Percentiles rank a stretch among this genome's conserved stretches.
Conservation (phyloP, 2,113 vertebrate species). For the human region DNA sequence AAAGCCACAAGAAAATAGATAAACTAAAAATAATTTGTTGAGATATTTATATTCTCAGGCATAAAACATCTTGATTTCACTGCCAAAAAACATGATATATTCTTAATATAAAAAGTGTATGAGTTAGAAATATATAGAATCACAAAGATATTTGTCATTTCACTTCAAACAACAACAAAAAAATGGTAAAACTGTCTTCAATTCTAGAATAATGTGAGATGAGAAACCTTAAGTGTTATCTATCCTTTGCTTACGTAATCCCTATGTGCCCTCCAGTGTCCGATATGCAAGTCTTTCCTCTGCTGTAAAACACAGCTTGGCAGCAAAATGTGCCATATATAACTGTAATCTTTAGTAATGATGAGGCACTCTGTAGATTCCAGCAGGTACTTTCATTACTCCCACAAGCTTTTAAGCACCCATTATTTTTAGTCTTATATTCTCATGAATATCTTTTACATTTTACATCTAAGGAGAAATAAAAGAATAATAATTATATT, state of each 20-base stretch:
- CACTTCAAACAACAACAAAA: not conserved
- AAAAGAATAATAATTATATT: slow-evolving; percentile 11
- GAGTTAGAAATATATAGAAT: not conserved
- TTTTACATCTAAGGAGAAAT: not conserved
- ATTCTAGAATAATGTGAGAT: not conserved
- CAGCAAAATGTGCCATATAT: not conserved
- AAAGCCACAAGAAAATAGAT: not conserved
- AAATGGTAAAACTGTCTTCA: not conserved
- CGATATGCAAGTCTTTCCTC: not conserved
- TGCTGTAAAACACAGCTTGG: not conserved
- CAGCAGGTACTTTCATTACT: not conserved
- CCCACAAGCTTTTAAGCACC: not conserved
- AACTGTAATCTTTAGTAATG: not conserved
- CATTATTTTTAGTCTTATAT: not conserved
- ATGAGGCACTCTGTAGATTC: not conserved
- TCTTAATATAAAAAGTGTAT: not conserved
- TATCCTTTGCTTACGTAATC: not conserved
- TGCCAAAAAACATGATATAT: not conserved
- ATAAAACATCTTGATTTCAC: not conserved
- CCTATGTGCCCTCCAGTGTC: no score
- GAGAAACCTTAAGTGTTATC: not conserved
- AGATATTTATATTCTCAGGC: not conserved
- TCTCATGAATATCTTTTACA: not conserved
- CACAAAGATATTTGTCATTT: not conserved
- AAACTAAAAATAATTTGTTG: not conserved